Evolutionary conservation across 1,140 invertebrate genomes (phyloP), one percentile per base, ranked within the genome.

Genomic region (Campoletis sonorensis): DNA sequence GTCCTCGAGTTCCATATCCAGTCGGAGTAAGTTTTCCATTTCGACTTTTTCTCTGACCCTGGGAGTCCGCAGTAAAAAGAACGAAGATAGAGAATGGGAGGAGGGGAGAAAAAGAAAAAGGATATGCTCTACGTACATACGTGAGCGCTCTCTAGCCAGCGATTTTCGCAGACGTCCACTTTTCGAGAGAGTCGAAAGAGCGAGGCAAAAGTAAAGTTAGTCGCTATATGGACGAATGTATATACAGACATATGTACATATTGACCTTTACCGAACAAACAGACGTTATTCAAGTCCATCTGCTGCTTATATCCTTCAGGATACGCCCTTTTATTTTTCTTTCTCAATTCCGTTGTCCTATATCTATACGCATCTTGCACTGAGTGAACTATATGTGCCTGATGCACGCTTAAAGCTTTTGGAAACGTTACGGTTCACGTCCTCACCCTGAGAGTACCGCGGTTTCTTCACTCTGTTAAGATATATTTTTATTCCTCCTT

Each of bases 161-260:
- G 61, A 64, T 64, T 64, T 64, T 64, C 21, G 61, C 61, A n/a
- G 61, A 64, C 61, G 61, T 64, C 23, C 61, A 64, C 61, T 64
- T 64, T 64, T 45, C 61, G n/a, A 23, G 61, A 64, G 61, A 64
- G 61, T 64, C n/a, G 61, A 64, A 26, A 64, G 61, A 64, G 61
- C n/a, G n/a, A 64, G 61, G n/a, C 11, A 64, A 64, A 23, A 26
- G 61, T 64, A 64, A 26, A 64, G 61, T 64, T 64, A 64, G 23
- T 26, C 4, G 11, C 61, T 26, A 26, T 64, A 64, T n/a, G n/a
- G 61, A 64, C 61, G 23, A 26, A 23, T 26, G 10, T 64, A 26
- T 27, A 64, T 45, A 45, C 40, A 45, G 40, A 45, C 13, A 13
- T 54, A 54, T 54, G n/a, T 54, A 54, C 16, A 54, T 54, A 21